Evolutionary conservation across 1,140 invertebrate genomes (phyloP).

Genomic region (Zaprionus inermis): DNA sequence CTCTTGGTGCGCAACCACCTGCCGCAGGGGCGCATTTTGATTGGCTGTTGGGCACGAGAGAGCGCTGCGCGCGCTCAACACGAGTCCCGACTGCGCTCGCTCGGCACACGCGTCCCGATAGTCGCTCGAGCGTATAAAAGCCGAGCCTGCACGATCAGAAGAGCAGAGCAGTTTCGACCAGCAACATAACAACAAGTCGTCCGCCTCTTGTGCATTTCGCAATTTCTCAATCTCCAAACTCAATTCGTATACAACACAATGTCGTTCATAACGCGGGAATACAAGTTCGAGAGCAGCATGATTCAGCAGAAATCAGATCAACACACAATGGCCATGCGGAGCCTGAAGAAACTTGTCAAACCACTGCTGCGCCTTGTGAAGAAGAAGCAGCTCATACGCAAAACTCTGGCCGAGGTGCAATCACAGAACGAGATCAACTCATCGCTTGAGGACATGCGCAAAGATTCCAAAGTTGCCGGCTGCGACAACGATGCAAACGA

Average conservation of each 20-base stretch:
- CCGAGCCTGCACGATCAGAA: slow-evolving; percentile 6
- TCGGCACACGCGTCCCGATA: not conserved
- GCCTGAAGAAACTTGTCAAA: slow-evolving; percentile 85
- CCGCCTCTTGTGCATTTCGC: slow-evolving; percentile 14
- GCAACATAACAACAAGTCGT: slow-evolving; percentile 41
- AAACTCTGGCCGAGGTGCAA: slow-evolving; percentile 76
- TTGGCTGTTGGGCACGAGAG: slow-evolving; percentile 44
- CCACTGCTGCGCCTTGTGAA: slow-evolving; percentile 84
- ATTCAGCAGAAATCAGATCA: slow-evolving; percentile 77
- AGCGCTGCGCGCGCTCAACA: slow-evolving; percentile 21
- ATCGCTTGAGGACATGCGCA: slow-evolving; percentile 84
- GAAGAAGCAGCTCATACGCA: slow-evolving; percentile 84
- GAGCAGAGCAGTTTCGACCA: slow-evolving; percentile 59
- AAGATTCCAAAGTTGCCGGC: slow-evolving; percentile 72
- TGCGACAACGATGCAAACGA: slow-evolving; percentile 87
- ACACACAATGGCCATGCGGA: slow-evolving; percentile 76
- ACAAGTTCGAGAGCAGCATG: slow-evolving; percentile 73
- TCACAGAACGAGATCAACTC: slow-evolving; percentile 78
- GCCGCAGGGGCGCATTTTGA: slow-evolving; percentile 51
- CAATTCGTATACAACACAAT: slow-evolving; percentile 48
- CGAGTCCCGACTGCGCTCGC: slow-evolving; percentile 8
- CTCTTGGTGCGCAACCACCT: slow-evolving; percentile 64
- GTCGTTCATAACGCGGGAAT: slow-evolving; percentile 82
- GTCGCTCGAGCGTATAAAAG: slow-evolving; percentile 58
- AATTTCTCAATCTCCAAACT: slow-evolving; percentile 4